phyloP scores from a whole-genome alignment of 2,888 invertebrate genomes.

The Keiferia lycopersicella region DNA sequence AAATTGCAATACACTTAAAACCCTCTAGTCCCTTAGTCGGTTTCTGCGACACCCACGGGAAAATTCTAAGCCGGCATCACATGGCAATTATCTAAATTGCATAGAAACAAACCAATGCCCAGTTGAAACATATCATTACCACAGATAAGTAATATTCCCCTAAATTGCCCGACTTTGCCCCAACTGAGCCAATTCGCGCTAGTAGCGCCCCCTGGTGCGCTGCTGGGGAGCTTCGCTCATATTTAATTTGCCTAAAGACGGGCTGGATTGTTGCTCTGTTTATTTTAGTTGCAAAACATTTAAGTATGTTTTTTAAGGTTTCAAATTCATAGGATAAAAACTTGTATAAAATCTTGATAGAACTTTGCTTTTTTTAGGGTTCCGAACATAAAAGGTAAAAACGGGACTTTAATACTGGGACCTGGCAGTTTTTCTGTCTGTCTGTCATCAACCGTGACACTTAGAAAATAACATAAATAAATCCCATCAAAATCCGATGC shows the following conservation, averaged over 20 bases:
- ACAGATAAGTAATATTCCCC: conserved; percentile 27
- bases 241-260: conserved; percentile 47
- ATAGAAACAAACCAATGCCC: neutral
- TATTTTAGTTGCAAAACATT: neutral
- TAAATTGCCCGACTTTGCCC: conserved; percentile 40
- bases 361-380: too few species aligned
- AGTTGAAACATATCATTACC: conserved; percentile 30
- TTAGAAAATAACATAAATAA: too few species aligned
- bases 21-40: neutral
- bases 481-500: too few species aligned
- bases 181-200: conserved; percentile 43
- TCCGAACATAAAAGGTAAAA: too few species aligned
- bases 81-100: neutral
- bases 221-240: conserved; percentile 41
- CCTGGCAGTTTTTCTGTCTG: too few species aligned
- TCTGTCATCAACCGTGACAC: too few species aligned
- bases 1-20: neutral
- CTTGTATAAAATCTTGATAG: too few species aligned
- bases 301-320: too few species aligned
- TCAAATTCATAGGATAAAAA: too few species aligned
- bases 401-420: too few species aligned
- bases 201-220: conserved; percentile 16
- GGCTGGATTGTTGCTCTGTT: conserved; percentile 31
- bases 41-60: neutral
- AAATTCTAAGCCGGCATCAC: neutral